Conservation (phyloP, 2,888 invertebrate genomes). For the Halictus quadricinctus region DNA sequence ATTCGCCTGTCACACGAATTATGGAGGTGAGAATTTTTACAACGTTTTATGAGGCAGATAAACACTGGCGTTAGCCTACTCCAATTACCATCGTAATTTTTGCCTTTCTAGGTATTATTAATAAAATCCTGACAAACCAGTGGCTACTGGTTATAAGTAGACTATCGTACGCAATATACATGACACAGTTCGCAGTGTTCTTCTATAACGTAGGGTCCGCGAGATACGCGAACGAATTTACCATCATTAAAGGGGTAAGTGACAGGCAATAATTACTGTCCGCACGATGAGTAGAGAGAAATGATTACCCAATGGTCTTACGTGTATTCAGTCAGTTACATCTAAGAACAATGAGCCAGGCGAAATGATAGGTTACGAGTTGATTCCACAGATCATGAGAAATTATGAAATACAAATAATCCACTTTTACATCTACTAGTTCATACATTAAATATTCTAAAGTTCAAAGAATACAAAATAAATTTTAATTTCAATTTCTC, state of each 20-base stretch:
- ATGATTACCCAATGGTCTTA: not conserved
- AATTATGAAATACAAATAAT: too few relatives aligned
- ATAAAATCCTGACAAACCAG: conserved; percentile 84
- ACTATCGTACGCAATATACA: conserved; percentile 87
- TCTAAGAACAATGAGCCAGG: not conserved
- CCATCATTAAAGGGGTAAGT: conserved; percentile 85
- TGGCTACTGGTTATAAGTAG: conserved; percentile 86
- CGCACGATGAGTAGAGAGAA: not conserved
- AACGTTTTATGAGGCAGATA: not conserved
- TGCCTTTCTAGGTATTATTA: conserved; percentile 82
- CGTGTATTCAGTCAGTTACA: not conserved
- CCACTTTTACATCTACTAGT: too few relatives aligned
- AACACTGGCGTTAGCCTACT: not conserved
- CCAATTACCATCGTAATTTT: not conserved
- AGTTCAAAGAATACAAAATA: too few relatives aligned
- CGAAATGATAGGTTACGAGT: not conserved
- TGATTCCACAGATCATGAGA: too few relatives aligned
- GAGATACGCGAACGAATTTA: conserved; percentile 85
- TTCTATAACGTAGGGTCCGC: conserved; percentile 87
- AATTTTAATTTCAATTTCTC: too few relatives aligned
- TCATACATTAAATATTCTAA: too few relatives aligned
- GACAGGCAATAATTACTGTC: not conserved
- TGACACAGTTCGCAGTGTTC: conserved; percentile 87
- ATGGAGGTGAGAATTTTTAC: conserved; percentile 81
- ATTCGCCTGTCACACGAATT: conserved; percentile 85